Base-by-base conservation (phyloP, 1,140 invertebrate genomes). In the Lysiphlebus fabarum region DNA sequence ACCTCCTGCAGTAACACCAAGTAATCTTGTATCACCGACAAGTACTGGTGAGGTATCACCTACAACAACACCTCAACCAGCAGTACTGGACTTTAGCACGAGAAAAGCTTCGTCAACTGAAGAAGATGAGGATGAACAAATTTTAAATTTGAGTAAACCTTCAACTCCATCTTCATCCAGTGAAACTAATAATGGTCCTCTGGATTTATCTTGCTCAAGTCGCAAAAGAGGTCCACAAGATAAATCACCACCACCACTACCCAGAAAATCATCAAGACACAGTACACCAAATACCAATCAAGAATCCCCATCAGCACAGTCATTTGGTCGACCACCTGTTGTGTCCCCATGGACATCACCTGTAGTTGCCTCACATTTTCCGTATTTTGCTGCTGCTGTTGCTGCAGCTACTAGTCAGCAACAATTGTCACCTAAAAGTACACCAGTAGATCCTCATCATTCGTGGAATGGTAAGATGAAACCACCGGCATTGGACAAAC, bases 401-500 rank as follows among this genome's bases (percentile, higher is more conserved):
- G 86, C 87, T 12, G 87, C 81, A 44, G 84, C 87, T 59, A 87
- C 87, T 73, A 79, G 76, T 78, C 73, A 76, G 59, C 77, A 79
- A 65, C 76, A 78, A 58, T 78, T 90, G 1, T 91, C 89, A 26
- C 88, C 89, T 1, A 88, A 90, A 64, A 86, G 85, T 34, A 84
- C 82, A 36, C 70, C 81, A 41, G 70, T 73, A 6, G 73, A 73
- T 48, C 73, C 80, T 56, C 74, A 79, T 57, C 81, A 82, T 42
- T 82, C 91, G 34, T 92, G 90, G 90, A 91, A 92, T 70, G 90
- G 90, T 38, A 91, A 91, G 76, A 78, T 86, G 62, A 90, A 91
- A 69, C 82, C 89, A 61, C 80, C 82, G 3, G 82, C 84, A 3
- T 59, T 80, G 26, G 78, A 82, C 4, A 81, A 81, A 45, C 71